Evolutionary conservation across 2,113 vertebrate genomes (phyloP), one percentile per base, ranked within the genome.

Genomic region (Elanoides forficatus): DNA sequence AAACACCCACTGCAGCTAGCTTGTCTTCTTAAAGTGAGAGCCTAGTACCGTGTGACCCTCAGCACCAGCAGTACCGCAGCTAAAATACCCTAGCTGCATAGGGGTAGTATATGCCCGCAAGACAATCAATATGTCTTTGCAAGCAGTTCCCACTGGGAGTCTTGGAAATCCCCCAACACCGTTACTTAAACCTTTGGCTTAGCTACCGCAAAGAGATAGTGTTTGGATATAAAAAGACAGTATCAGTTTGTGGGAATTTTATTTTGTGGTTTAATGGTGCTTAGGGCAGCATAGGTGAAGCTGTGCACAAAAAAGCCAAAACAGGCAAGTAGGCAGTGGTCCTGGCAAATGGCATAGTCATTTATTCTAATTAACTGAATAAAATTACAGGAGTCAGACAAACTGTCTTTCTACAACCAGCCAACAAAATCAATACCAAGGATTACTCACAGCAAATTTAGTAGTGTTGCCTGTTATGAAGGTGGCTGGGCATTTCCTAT

Each of bases 361-460:
- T 84, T 91, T 90, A 50, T 86, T 91, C 71, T 88, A 83, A 90
- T 92, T 90, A 91, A 66, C 45, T 67, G 36, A 94, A 96, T 83
- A 70, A 83, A 90, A 94, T 93, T 90, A 88, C 63, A 52, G 47
- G 38, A 94, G 50, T 91, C 67, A 94, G 88, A 79, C 50, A 92
- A 93, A 82, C 47, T 71, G 34, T 29, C 85, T 86, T 92, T 93
- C 72, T 68, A 62, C 22, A 83, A 76, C 55, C 32, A 83, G 85
- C 55, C 94, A 94, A 88, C 53, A 96, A 94, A 95, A 96, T 93
- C 93, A 94, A 95, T 91, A 87, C 40, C 43, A 65, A 88, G 45
- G 48, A 93, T 96, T 94, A 91, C 70, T 94, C 92, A 94, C 7
- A 68, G 59, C 55, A 81, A 91, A 92, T 80, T 85, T 71, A 71